These are phyloP conservation scores for Polydrusus cervinus DNA, from an alignment of 2,888 invertebrate species.

Conservation along the genomic window DNA sequence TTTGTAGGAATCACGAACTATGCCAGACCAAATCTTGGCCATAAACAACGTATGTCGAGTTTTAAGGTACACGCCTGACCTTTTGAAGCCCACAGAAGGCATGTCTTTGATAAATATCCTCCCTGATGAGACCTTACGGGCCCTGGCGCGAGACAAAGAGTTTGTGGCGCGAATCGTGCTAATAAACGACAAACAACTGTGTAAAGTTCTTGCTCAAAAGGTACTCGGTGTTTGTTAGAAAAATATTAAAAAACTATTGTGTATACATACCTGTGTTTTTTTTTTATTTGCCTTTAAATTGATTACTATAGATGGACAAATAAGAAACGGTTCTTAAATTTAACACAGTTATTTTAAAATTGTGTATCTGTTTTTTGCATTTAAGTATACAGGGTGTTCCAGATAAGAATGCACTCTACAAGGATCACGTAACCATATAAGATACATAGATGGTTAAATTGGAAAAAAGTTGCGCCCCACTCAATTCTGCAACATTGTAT, in stretches of 20 bases:
- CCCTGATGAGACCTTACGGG: conserved; percentile 62
- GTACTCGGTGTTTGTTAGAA: conserved; percentile 33
- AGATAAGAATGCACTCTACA: too few species aligned
- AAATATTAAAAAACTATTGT: background rate
- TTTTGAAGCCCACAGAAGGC: conserved; percentile 63
- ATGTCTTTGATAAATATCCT: conserved; percentile 63
- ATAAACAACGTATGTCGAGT: conserved; percentile 63
- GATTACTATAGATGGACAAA: too few species aligned
- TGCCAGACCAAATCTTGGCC: conserved; percentile 58
- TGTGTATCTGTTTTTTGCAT: too few species aligned
- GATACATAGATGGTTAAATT: too few species aligned
- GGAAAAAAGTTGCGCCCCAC: too few species aligned
- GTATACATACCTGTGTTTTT: too few species aligned
- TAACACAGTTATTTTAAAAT: too few species aligned
- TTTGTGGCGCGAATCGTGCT: conserved; percentile 63
- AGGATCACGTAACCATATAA: too few species aligned
- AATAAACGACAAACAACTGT: conserved; percentile 62
- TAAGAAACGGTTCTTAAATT: too few species aligned
- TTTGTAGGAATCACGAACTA: conserved; percentile 31
- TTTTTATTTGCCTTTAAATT: too few species aligned
- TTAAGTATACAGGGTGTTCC: too few species aligned
- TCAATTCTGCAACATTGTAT: too few species aligned
- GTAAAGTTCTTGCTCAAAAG: conserved; percentile 63
- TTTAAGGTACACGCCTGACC: conserved; percentile 62
- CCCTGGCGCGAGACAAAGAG: conserved; percentile 61